A percentile compares a stretch with the other conserved stretches of the same genome.
Conservation (phyloP, 1,140 invertebrate species). For the Apis dorsata region DNA sequence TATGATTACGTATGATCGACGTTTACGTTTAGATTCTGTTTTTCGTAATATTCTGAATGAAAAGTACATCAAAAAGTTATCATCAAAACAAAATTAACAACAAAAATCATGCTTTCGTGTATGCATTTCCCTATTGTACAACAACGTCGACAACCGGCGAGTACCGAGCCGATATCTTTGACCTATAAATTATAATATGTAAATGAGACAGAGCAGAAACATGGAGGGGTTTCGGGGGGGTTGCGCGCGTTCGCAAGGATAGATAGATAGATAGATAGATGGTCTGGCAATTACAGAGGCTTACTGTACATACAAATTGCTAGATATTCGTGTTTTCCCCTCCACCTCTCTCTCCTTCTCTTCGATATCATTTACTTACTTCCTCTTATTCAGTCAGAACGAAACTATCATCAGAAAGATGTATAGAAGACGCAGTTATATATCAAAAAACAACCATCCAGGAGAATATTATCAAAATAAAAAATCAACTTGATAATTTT, state of each 20-base stretch:
- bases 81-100: constrained; percentile 46
- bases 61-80: not conserved
- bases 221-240: constrained; percentile 28
- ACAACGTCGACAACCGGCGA: constrained; percentile 26
- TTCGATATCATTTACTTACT: constrained; percentile 55
- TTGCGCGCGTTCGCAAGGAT: constrained; percentile 45
- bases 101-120: constrained; percentile 34
- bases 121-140: constrained; percentile 11
- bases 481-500: constrained; percentile 60
- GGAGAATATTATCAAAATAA: constrained; percentile 64
- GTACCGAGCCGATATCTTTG: constrained; percentile 56
- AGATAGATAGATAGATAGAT: constrained; percentile 58
- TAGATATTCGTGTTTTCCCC: constrained; percentile 9
- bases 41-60: no score
- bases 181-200: constrained; percentile 74
- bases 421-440: constrained; percentile 47
- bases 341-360: constrained; percentile 45
- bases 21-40: not conserved
- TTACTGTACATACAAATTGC: constrained; percentile 73
- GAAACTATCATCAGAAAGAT: constrained; percentile 26
- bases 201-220: constrained; percentile 55
- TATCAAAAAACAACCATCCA: constrained; percentile 53
- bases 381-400: not conserved
- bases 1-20: no score
- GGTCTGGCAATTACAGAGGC: constrained; percentile 69